Percentiles rank a stretch among this genome's conserved stretches.
These are phyloP conservation scores for Criorhina ranunculi DNA, from an alignment of 2,888 invertebrate genomes.

Conservation along the genomic window DNA sequence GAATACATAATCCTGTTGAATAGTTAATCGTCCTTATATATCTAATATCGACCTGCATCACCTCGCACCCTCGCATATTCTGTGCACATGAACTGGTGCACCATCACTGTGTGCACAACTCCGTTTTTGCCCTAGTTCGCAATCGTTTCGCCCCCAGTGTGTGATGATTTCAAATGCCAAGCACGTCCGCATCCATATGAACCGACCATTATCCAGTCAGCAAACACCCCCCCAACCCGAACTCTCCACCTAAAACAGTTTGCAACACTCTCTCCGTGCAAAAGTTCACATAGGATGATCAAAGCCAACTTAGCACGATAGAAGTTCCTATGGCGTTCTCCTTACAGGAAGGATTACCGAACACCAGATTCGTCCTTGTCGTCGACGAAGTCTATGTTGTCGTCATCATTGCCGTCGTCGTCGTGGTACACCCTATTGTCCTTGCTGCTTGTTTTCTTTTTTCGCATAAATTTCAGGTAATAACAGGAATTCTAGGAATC, in stretches of 20 bases:
- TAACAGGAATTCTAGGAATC: slow-evolving; percentile 60
- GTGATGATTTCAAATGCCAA: slow-evolving; percentile 72
- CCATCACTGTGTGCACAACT: slow-evolving; percentile 63
- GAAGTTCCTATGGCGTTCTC: slow-evolving; percentile 43
- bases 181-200: slow-evolving; percentile 76
- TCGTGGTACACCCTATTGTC: too few relatives aligned
- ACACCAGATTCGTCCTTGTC: slow-evolving; percentile 67
- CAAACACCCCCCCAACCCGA: slow-evolving; percentile 66
- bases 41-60: slow-evolving; percentile 73
- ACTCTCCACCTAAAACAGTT: slow-evolving; percentile 8
- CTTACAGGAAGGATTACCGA: slow-evolving; percentile 69
- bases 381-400: slow-evolving; percentile 13
- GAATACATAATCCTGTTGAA: slow-evolving; percentile 76
- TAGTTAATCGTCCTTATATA: slow-evolving; percentile 76
- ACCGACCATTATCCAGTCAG: slow-evolving; percentile 77
- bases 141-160: slow-evolving; percentile 64
- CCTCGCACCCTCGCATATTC: slow-evolving; percentile 33
- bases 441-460: slow-evolving; percentile 63
- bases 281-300: slow-evolving; percentile 71
- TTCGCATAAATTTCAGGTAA: slow-evolving; percentile 76
- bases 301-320: slow-evolving; percentile 45
- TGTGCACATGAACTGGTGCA: slow-evolving; percentile 58
- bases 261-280: slow-evolving; percentile 20
- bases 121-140: slow-evolving; percentile 61
- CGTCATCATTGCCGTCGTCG: slow-evolving; percentile 24